phyloP scores from a whole-genome alignment of 2,113 vertebrate species.

The Marmota flaviventris region DNA sequence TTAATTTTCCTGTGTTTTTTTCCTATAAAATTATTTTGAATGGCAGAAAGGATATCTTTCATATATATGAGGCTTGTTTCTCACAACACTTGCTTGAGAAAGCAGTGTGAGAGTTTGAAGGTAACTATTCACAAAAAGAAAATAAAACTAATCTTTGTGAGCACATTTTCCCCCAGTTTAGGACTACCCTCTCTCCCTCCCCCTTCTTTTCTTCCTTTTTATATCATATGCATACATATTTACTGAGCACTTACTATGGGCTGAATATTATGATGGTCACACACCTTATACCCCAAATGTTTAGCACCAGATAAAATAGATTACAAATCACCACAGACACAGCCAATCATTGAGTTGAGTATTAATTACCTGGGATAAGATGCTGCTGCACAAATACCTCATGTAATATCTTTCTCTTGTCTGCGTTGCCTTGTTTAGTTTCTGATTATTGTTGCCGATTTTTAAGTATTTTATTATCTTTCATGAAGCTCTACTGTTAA shows the following conservation, averaged over 20 bases:
- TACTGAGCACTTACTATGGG: neutral
- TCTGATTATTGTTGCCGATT: neutral
- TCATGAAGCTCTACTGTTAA: neutral
- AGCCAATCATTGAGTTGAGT: neutral
- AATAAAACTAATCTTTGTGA: neutral
- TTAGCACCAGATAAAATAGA: neutral
- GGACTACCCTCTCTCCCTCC: neutral
- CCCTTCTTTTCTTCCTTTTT: neutral
- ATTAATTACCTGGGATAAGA: neutral
- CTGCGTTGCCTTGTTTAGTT: neutral
- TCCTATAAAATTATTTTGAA: neutral
- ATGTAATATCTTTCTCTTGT: neutral
- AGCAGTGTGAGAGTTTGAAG: neutral
- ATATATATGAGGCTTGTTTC: neutral
- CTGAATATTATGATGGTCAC: neutral
- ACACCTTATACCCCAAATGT: neutral
- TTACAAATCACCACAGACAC: neutral
- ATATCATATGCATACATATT: neutral
- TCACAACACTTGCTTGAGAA: neutral
- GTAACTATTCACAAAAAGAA: neutral
- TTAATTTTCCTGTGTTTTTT: neutral
- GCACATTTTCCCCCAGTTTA: neutral
- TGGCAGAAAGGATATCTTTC: neutral
- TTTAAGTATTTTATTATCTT: neutral
- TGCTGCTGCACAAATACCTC: neutral